These are phyloP conservation scores for Spondyliosoma cantharus DNA, from an alignment of 2,797 vertebrate genomes.

Conservation along the genomic window DNA sequence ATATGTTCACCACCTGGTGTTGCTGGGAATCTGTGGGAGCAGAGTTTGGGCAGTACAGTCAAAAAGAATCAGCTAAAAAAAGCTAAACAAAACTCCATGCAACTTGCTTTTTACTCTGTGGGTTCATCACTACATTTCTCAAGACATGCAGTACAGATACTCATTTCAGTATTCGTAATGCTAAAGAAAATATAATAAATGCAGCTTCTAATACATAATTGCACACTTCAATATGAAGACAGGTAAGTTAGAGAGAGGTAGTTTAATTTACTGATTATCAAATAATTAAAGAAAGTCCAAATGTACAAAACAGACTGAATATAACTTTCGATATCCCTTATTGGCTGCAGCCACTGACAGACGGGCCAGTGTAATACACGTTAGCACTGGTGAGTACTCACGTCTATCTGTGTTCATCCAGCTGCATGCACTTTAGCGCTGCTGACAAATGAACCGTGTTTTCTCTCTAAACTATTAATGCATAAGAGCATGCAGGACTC, in stretches of 20 bases:
- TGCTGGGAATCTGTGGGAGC: too few relatives aligned
- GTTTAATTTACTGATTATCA: too few relatives aligned
- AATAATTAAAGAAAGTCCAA: not conserved
- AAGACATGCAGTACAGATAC: not conserved
- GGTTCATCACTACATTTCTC: not conserved
- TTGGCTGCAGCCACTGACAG: constrained; percentile 22
- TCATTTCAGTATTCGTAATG: not conserved
- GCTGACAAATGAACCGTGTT: constrained; percentile 59
- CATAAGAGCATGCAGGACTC: constrained; percentile 49
- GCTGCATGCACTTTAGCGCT: constrained; percentile 45
- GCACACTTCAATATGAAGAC: not conserved
- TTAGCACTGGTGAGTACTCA: constrained; percentile 24
- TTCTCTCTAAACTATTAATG: constrained; percentile 55
- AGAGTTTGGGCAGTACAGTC: too few relatives aligned
- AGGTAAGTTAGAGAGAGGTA: not conserved
- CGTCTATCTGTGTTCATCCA: constrained; percentile 47
- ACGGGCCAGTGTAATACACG: not conserved
- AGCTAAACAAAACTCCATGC: not conserved
- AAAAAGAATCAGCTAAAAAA: too few relatives aligned
- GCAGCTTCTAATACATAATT: not conserved
- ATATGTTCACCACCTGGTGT: too few relatives aligned
- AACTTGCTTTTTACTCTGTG: not conserved
- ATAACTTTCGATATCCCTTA: not conserved
- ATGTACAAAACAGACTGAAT: not conserved
- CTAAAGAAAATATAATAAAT: not conserved